Percentiles rank a stretch among this genome's conserved stretches.
phyloP scores from a whole-genome alignment of 2,888 invertebrate genomes.

The Perizoma flavofasciatum region DNA sequence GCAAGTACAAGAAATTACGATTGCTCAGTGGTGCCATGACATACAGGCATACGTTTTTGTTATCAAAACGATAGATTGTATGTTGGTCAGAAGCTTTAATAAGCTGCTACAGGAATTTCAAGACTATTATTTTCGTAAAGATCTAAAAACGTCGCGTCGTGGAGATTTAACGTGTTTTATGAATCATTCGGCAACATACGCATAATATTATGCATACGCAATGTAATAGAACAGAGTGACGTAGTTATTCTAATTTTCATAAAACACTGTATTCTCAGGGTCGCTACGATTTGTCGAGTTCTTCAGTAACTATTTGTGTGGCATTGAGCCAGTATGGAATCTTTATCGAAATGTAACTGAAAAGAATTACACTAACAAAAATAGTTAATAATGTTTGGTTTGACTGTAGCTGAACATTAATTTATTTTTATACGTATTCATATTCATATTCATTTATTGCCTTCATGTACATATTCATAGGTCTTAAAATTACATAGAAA shows the following conservation, averaged over 20 bases:
- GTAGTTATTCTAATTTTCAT: slow-evolving; percentile 36
- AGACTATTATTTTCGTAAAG: slow-evolving; percentile 1
- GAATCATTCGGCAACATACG: slow-evolving; percentile 20
- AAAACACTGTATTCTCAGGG: slow-evolving; percentile 33
- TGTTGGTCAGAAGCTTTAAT: slow-evolving; percentile 19
- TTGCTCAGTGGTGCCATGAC: slow-evolving; percentile 29
- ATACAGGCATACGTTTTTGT: slow-evolving; percentile 25
- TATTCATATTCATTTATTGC: no score
- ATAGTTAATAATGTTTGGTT: background rate
- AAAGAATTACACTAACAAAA: background rate
- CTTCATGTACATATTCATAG: no score
- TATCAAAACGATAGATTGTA: slow-evolving; percentile 28
- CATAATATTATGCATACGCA: slow-evolving; percentile 26
- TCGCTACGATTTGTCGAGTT: slow-evolving; percentile 26
- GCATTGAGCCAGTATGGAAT: slow-evolving; percentile 29
- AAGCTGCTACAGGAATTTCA: slow-evolving; percentile 6
- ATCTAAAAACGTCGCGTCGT: background rate
- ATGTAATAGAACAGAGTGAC: slow-evolving; percentile 26
- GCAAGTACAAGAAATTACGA: slow-evolving; percentile 23
- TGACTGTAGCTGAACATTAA: background rate
- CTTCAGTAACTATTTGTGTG: slow-evolving; percentile 25
- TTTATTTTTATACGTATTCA: background rate
- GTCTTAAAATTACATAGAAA: no score
- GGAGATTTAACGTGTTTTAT: slow-evolving; percentile 2
- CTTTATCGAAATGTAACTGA: slow-evolving; percentile 14